phyloP scores from a whole-genome alignment of 2,888 invertebrate genomes.

The Labia minor region DNA sequence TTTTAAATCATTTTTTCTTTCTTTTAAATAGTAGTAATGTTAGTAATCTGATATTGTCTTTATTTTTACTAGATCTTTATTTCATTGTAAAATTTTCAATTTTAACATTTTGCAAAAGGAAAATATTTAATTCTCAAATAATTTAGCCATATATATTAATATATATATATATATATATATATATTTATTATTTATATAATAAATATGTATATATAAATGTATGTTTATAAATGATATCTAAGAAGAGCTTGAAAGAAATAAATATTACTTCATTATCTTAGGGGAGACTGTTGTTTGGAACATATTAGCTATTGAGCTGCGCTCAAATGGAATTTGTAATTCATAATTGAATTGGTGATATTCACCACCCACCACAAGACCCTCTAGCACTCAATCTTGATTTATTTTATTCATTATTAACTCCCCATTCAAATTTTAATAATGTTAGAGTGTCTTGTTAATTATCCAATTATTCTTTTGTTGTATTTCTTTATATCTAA shows the following conservation, averaged over 20 bases:
- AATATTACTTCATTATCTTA: background rate
- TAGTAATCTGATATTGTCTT: background rate
- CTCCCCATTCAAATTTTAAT: background rate
- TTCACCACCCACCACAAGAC: background rate
- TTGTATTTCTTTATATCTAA: background rate
- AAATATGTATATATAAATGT: too few relatives aligned
- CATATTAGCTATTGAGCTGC: background rate
- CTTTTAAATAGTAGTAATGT: background rate
- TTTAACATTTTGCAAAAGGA: background rate
- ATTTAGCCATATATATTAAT: background rate
- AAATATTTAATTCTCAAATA: background rate
- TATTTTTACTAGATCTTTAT: background rate
- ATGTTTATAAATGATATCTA: too few relatives aligned
- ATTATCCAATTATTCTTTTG: background rate
- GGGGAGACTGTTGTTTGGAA: background rate
- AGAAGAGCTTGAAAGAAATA: conserved; percentile 4
- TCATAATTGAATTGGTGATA: background rate
- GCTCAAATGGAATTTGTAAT: conserved; percentile 4
- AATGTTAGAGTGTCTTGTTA: background rate
- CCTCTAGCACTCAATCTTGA: background rate
- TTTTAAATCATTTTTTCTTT: background rate
- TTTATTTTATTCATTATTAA: background rate
- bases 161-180: too few relatives aligned
- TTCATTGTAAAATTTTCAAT: background rate
- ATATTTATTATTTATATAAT: too few relatives aligned